Evolutionary conservation across 2,888 invertebrate genomes (phyloP), one percentile per base, ranked within the genome.

Genomic region (Holacanthella duospinosa): DNA sequence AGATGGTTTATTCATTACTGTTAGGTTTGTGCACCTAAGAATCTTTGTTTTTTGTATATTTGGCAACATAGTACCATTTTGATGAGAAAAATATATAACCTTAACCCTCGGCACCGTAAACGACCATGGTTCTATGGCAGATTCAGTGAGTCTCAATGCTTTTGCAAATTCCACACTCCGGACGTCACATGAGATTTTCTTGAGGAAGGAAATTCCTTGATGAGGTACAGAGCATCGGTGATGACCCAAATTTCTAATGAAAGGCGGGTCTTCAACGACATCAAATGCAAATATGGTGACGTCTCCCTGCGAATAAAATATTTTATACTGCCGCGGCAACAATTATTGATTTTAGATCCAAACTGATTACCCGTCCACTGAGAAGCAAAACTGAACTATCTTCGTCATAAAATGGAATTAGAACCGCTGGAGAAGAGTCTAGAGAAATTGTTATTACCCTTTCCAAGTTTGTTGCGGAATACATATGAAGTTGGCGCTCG

Each of bases 91-190:
- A 26, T 44, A 26, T 16, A 27, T 61, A 77, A 90, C 91, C 84
- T 93, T 95, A 75, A 94, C 90, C 76, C 96, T 85, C 43, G 96
- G 96, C 68, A 97, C 95, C 16, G 92, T 91, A 79, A 97, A 96
- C 55, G 92, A 90, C 60, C 96, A 80, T 0, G 93, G 93, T 76
- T 97, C 95, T 66, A 96, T 86, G 25, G 89, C 87, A 68, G 88
- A 90, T 74, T 92, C 90, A n/a, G 94, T 93, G 64, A 97, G 82
- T 71, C 95, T 84, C 72, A 90, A 83, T n/a, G 91, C 93, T 72
- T 88, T 85, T 21, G 93, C 93, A 76, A 97, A 95, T 77, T 97
- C 96, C 28, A 96, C 94, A 70, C 82, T 82, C 27, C 86, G 85
- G 12, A 95, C 92, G 75, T 93, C 88, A 77, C 93, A 87, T 61